Evolutionary conservation across 2,113 vertebrate species (phyloP).

Genomic region (Ariopsis seemanni): DNA sequence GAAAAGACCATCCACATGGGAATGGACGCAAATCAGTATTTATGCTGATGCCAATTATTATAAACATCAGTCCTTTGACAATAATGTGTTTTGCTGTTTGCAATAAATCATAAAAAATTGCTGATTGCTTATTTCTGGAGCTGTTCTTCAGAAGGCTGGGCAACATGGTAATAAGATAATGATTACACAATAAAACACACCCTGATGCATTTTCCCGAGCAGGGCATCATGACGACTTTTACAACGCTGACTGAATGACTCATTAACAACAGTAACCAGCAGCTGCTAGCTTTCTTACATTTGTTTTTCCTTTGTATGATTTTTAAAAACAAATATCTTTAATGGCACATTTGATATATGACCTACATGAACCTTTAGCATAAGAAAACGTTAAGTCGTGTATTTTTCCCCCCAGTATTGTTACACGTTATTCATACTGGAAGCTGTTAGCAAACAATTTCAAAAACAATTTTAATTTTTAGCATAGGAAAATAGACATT

Average conservation of each 20-base stretch:
- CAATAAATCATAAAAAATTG: background rate
- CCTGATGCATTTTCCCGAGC: background rate
- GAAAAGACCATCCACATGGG: background rate
- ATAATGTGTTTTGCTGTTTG: background rate
- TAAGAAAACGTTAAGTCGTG: background rate
- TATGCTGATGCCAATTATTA: background rate
- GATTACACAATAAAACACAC: background rate
- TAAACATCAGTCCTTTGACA: background rate
- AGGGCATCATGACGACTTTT: background rate
- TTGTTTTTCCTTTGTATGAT: background rate
- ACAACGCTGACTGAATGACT: background rate
- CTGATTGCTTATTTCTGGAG: background rate
- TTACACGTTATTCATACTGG: background rate
- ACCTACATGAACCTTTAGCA: background rate
- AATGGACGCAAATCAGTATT: background rate
- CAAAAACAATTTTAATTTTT: constrained; percentile 53
- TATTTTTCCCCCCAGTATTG: no score
- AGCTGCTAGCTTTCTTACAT: background rate
- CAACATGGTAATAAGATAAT: background rate
- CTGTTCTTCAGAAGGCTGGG: background rate
- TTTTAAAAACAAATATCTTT: background rate
- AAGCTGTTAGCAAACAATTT: background rate
- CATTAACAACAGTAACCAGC: background rate
- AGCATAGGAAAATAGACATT: constrained; percentile 54
- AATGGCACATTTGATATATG: background rate